phyloP scores from a whole-genome alignment of 2,888 invertebrate genomes.

The Bhutanitis thaidina region DNA sequence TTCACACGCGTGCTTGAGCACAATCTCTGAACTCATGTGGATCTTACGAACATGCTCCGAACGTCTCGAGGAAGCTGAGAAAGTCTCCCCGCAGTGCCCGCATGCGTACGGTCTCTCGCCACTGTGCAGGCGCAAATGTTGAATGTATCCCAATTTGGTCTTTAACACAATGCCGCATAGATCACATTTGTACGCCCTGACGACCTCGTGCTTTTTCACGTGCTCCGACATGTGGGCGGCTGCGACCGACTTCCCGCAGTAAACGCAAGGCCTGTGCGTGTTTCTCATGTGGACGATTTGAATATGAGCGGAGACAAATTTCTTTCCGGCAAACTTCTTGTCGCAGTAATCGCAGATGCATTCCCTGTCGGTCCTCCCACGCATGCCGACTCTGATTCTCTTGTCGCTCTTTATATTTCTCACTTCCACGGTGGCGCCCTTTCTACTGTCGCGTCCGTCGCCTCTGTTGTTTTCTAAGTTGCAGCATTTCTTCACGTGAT shows the following conservation, averaged over 20 bases:
- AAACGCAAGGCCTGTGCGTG: conserved; percentile 55
- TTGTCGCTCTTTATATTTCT: conserved; percentile 40
- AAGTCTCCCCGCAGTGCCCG: conserved; percentile 51
- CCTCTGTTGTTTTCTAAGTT: conserved; percentile 40
- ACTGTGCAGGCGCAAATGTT: conserved; percentile 61
- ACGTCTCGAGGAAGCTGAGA: conserved; percentile 59
- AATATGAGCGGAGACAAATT: conserved; percentile 60
- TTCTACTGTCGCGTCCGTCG: conserved; percentile 33
- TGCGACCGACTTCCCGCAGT: conserved; percentile 59
- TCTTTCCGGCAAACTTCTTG: conserved; percentile 59
- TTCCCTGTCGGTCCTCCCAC: conserved; percentile 48
- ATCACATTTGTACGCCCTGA: conserved; percentile 41
- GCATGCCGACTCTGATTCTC: conserved; percentile 47
- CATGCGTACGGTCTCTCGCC: conserved; percentile 62
- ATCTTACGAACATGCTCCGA: conserved; percentile 55
- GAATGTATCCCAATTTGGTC: conserved; percentile 52
- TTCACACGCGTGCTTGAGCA: conserved; percentile 47
- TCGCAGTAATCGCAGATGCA: conserved; percentile 64
- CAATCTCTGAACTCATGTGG: conserved; percentile 38
- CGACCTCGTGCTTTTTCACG: conserved; percentile 46
- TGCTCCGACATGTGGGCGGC: conserved; percentile 64
- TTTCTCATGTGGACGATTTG: conserved; percentile 63
- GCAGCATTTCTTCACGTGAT: conserved; percentile 58
- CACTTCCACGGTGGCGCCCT: conserved; percentile 43
- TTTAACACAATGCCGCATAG: conserved; percentile 50